phyloP scores from a whole-genome alignment of 1,140 invertebrate species.

The Scaptomyza hsui region DNA sequence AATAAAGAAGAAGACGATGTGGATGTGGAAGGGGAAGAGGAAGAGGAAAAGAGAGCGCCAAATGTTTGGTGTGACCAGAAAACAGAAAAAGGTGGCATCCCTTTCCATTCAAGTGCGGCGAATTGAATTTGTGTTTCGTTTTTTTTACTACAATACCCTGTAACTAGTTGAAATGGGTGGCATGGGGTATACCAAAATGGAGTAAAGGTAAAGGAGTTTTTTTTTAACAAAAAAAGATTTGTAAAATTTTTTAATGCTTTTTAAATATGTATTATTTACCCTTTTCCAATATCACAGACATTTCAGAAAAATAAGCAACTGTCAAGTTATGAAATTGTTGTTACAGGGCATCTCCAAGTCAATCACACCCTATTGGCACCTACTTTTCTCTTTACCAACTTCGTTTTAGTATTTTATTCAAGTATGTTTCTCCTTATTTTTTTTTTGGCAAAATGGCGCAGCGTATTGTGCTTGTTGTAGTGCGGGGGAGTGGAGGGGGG shows the following conservation, averaged over 20 bases:
- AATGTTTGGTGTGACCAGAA: constrained; percentile 43
- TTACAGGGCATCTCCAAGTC: neutral
- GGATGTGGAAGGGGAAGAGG: neutral
- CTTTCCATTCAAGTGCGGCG: constrained; percentile 74
- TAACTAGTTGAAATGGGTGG: neutral
- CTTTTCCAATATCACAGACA: no score
- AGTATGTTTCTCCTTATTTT: neutral
- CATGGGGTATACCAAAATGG: no score
- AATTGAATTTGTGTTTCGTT: constrained; percentile 68
- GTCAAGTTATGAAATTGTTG: no score
- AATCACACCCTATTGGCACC: neutral
- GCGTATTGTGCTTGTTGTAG: constrained; percentile 33
- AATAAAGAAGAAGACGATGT: neutral
- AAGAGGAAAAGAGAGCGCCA: constrained; percentile 11
- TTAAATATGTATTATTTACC: no score
- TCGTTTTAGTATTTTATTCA: constrained; percentile 28
- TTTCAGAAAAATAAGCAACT: no score
- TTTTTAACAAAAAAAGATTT: no score
- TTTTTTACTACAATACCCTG: neutral
- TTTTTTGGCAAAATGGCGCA: constrained; percentile 64
- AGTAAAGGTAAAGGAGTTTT: no score
- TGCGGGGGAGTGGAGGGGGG: constrained; percentile 8
- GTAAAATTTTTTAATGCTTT: no score
- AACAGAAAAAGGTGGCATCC: constrained; percentile 30
- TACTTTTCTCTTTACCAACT: constrained; percentile 14